A percentile compares a stretch with the other conserved stretches of the same genome.
phyloP scores from a whole-genome alignment of 2,888 invertebrate species.

The Desoria tigrina region DNA sequence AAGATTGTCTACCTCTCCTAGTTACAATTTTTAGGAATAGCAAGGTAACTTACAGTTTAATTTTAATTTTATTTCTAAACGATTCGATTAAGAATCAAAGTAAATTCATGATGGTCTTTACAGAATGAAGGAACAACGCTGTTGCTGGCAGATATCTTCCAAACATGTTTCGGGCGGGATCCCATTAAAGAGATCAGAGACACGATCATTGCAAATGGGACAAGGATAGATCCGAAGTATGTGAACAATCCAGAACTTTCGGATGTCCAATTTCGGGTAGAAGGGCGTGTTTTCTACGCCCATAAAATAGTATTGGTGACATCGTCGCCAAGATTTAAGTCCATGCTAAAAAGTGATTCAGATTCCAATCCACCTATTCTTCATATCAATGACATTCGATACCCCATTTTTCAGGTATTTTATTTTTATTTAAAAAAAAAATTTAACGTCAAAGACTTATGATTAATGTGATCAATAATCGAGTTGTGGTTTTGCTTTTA shows the following conservation, averaged over 20 bases:
- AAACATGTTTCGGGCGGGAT: constrained; percentile 86
- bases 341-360: constrained; percentile 76
- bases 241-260: constrained; percentile 91
- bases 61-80: too few relatives aligned
- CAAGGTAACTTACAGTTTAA: constrained; percentile 69
- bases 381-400: constrained; percentile 88
- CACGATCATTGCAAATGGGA: constrained; percentile 60
- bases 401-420: constrained; percentile 84
- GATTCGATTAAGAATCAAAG: neutral
- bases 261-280: constrained; percentile 88
- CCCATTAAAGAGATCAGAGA: constrained; percentile 75
- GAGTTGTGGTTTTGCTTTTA: constrained; percentile 47
- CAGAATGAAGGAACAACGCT: constrained; percentile 86
- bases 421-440: neutral
- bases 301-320: constrained; percentile 92
- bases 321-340: constrained; percentile 80
- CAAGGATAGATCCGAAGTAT: constrained; percentile 86
- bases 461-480: neutral
- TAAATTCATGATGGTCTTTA: constrained; percentile 45
- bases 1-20: constrained; percentile 83
- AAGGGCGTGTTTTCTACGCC: constrained; percentile 86
- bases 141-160: constrained; percentile 82
- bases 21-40: constrained; percentile 87
- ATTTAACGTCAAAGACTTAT: neutral
- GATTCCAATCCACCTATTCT: constrained; percentile 79